Evolutionary conservation across 2,888 invertebrate species (phyloP).

Genomic region (Bombylius discolor): DNA sequence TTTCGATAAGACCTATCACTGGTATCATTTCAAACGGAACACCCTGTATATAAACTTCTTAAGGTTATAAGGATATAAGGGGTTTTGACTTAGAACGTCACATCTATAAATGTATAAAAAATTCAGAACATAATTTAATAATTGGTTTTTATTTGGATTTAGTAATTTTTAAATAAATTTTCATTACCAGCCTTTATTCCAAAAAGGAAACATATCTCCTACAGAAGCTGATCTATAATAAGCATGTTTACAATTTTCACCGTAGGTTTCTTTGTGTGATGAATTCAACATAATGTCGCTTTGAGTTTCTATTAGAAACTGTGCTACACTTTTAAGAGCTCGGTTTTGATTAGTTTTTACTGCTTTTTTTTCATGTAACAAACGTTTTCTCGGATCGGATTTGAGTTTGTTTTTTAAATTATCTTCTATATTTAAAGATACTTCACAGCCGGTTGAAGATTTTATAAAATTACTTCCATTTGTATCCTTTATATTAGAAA

Average conservation of each 20-base stretch:
- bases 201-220: not conserved
- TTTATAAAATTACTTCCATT: not conserved
- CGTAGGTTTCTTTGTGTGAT: not conserved
- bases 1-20: too few species aligned
- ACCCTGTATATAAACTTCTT: too few species aligned
- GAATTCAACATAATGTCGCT: constrained; percentile 3
- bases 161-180: too few species aligned
- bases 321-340: constrained; percentile 3
- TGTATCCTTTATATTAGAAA: not conserved
- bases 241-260: not conserved
- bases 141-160: too few species aligned
- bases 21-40: too few species aligned
- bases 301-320: constrained; percentile 7
- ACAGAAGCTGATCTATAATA: not conserved
- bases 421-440: too few species aligned
- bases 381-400: too few species aligned
- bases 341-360: not conserved
- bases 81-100: too few species aligned
- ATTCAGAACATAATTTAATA: too few species aligned
- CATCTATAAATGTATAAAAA: too few species aligned
- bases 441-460: not conserved
- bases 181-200: not conserved
- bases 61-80: too few species aligned
- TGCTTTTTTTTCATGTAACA: not conserved
- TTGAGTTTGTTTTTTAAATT: not conserved